Evolutionary conservation across 1,140 invertebrate species (phyloP), one percentile per base, ranked within the genome.

Genomic region (Brachionus manjavacas): DNA sequence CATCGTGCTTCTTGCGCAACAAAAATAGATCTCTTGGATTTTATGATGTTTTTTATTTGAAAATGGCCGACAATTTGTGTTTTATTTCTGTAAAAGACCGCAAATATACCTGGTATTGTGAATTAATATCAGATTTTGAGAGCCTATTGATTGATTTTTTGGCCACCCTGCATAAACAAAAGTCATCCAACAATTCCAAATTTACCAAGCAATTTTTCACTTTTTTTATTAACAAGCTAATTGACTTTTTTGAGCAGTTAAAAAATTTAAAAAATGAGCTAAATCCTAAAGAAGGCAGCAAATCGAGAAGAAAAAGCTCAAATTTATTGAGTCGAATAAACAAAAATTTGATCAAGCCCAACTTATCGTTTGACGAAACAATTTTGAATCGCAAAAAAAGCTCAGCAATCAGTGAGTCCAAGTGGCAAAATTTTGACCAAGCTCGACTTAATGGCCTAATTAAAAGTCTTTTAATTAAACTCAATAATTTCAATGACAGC

Each of bases 41-140:
- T 20, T 81, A 81, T 46, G 79, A 81, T 81, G 79, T 81, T 60
- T 46, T 81, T 3, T 81, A 64, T 68, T 20, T 81, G 12, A 81
- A 46, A 16, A 8, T 68, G 3, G 11, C 25, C 6, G 64, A 81
- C 39, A 39, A 39, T 64, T 60, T 81, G 52, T 81, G 79, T 25
- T 20, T 81, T 12, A 64, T 68, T 20, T 68, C 64, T 25, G 35
- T 81, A 12, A 81, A 81, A 81, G 16, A 20, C 11, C n/a, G 52
- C 11, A 60, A 64, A 43, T 81, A 64, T 46, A 43, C 52, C 3
- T 43, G 35, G 25, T 64, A 64, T 14, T 60, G 52, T 43, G 64
- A 81, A 25, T 46, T 81, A 8, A 64, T 81, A 28, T 31, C 49
- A 20, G 52, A 81, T 60, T 81, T 81, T 68, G 79, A 81, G 28